Conservation (phyloP, 2,888 invertebrate genomes). For the Rosalia funebris region DNA sequence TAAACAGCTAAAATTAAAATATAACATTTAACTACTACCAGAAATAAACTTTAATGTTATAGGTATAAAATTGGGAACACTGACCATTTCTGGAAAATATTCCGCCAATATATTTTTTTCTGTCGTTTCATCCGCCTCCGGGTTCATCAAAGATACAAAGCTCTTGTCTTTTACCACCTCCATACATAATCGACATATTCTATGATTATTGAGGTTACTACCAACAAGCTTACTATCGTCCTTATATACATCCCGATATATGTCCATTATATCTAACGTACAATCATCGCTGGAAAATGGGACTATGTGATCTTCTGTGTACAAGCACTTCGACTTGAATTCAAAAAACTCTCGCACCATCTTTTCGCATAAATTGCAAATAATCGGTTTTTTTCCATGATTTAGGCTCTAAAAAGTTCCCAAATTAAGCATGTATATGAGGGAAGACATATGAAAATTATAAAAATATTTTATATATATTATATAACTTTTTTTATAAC, state of each 20-base stretch:
- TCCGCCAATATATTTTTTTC: neutral
- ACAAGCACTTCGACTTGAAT: neutral
- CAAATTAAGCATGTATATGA: no score
- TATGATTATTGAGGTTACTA: neutral
- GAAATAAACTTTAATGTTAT: neutral
- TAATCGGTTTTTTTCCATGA: neutral
- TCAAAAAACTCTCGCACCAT: neutral
- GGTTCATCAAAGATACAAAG: neutral
- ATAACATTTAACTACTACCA: no score
- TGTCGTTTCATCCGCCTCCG: neutral
- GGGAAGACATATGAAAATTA: no score
- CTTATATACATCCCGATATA: neutral
- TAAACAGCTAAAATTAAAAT: no score
- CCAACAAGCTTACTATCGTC: neutral
- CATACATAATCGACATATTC: constrained; percentile 1
- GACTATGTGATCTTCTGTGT: neutral
- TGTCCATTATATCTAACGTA: neutral
- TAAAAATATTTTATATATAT: neutral
- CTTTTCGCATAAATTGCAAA: neutral
- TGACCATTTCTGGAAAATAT: constrained; percentile 1
- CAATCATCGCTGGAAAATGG: neutral
- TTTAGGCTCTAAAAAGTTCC: neutral
- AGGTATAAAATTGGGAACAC: neutral
- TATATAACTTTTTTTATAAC: neutral
- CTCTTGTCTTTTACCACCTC: neutral